A percentile compares a stretch with the other conserved stretches of the same genome.
phyloP scores from a whole-genome alignment of 2,888 invertebrate species.

The Idaea dimidiata region DNA sequence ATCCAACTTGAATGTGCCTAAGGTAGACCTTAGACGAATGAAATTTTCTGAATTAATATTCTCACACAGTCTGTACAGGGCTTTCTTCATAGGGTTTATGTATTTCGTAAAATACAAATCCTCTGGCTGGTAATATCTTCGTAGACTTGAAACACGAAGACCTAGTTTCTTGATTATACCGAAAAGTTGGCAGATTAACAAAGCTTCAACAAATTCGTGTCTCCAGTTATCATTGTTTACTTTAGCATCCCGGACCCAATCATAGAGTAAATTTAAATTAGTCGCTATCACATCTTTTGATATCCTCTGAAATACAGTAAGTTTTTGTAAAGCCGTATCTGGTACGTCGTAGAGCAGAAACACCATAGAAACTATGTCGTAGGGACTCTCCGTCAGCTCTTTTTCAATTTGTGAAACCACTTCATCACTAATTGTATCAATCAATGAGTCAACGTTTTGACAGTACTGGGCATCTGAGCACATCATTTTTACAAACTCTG shows the following conservation, averaged over 20 bases:
- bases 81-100: conserved; percentile 62
- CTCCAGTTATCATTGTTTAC: conserved; percentile 51
- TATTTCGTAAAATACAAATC: conserved; percentile 42
- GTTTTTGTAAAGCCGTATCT: conserved; percentile 62
- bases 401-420: conserved; percentile 59
- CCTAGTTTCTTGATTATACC: conserved; percentile 62
- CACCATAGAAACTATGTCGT: conserved; percentile 65
- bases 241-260: conserved; percentile 63
- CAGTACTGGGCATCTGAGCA: not conserved
- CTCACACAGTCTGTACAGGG: conserved; percentile 66
- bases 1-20: conserved; percentile 53
- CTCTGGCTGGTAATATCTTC: conserved; percentile 50
- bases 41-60: conserved; percentile 50
- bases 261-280: conserved; percentile 55
- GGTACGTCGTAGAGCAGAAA: conserved; percentile 68
- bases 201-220: conserved; percentile 67
- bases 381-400: conserved; percentile 50
- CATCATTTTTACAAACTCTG: not conserved
- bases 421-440: conserved; percentile 44
- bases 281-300: conserved; percentile 46
- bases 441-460: not conserved
- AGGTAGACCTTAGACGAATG: conserved; percentile 52
- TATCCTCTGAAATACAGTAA: conserved; percentile 58
- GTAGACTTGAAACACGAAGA: conserved; percentile 47
- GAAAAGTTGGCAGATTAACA: conserved; percentile 60